These are phyloP conservation scores for Rhyacophila evoluta DNA, from an alignment of 2,888 invertebrate genomes.

Conservation along the genomic window DNA sequence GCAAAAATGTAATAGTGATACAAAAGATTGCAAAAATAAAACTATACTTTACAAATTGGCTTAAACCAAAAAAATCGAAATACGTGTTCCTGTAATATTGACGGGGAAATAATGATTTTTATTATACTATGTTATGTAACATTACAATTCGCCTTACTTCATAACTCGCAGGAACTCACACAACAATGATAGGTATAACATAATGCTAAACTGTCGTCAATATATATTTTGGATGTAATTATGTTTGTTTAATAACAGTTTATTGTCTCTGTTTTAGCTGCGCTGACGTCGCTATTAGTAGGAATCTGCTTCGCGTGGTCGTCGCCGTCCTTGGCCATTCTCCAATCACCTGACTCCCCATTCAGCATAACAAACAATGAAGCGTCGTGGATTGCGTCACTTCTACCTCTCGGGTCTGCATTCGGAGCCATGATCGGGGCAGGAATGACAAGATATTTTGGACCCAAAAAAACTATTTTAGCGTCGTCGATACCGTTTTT, in stretches of 20 bases:
- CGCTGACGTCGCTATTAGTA: slow-evolving; percentile 51
- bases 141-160: too few relatives aligned
- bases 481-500: slow-evolving; percentile 45
- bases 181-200: too few relatives aligned
- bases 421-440: slow-evolving; percentile 49
- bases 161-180: too few relatives aligned
- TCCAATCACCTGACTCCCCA: slow-evolving; percentile 59
- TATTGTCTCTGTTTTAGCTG: slow-evolving; percentile 44
- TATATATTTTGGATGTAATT: too few relatives aligned
- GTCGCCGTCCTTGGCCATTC: slow-evolving; percentile 60
- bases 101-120: too few relatives aligned
- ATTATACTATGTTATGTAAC: too few relatives aligned
- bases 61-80: too few relatives aligned
- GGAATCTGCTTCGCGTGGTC: slow-evolving; percentile 63
- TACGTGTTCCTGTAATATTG: too few relatives aligned
- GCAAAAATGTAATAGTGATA: too few relatives aligned
- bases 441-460: slow-evolving; percentile 42
- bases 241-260: background rate
- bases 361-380: slow-evolving; percentile 59
- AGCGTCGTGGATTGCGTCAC: slow-evolving; percentile 60
- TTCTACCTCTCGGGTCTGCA: slow-evolving; percentile 41
- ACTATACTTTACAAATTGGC: too few relatives aligned
- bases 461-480: slow-evolving; percentile 51
- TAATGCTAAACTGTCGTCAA: too few relatives aligned
- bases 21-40: too few relatives aligned